These are phyloP conservation scores for Antheraea assamensis DNA, from an alignment of 2,888 invertebrate species.

Conservation along the genomic window DNA sequence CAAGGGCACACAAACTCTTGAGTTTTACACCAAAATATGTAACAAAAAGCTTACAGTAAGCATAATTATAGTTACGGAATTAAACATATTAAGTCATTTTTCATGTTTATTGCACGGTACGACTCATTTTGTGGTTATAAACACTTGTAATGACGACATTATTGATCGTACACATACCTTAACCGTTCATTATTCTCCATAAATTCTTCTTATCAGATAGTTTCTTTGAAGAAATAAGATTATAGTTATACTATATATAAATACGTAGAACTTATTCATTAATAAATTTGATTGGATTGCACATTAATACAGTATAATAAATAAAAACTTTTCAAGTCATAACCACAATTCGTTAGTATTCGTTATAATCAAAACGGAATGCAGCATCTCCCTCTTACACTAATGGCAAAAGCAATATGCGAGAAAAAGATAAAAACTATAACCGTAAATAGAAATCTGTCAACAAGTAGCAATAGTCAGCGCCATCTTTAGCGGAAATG, in stretches of 20 bases:
- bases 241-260: conserved; percentile 39
- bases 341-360: conserved; percentile 78
- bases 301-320: conserved; percentile 59
- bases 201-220: conserved; percentile 35
- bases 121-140: conserved; percentile 55
- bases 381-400: conserved; percentile 46
- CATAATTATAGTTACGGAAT: background rate
- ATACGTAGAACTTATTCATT: conserved; percentile 39
- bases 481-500: conserved; percentile 63
- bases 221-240: conserved; percentile 36
- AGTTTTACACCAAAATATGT: conserved; percentile 13
- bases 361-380: conserved; percentile 75
- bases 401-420: conserved; percentile 21
- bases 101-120: background rate
- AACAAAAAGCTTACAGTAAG: background rate
- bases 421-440: conserved; percentile 52
- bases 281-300: conserved; percentile 54
- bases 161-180: conserved; percentile 79
- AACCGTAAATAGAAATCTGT: conserved; percentile 60
- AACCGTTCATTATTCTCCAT: conserved; percentile 68
- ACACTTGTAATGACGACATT: conserved; percentile 63
- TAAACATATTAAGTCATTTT: background rate
- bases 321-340: conserved; percentile 61
- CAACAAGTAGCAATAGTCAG: conserved; percentile 45
- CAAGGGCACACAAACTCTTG: conserved; percentile 17